Percentiles rank a stretch among this genome's conserved stretches.
Conservation (phyloP, 2,888 invertebrate species). For the Hartigia nigra region DNA sequence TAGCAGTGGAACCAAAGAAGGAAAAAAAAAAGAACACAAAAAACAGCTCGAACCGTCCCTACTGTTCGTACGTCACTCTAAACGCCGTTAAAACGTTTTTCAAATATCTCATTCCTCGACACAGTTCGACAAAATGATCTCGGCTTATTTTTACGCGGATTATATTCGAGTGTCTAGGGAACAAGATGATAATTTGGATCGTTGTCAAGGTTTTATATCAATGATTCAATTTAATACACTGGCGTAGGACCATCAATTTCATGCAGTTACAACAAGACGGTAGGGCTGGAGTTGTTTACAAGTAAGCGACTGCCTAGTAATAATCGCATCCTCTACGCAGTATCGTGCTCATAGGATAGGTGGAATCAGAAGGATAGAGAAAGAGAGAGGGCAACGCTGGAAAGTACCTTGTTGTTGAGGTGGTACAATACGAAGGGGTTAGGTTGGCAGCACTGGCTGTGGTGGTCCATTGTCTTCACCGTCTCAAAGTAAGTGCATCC, state of each 20-base stretch:
- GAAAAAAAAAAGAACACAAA: background rate
- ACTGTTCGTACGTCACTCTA: background rate
- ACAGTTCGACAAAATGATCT: background rate
- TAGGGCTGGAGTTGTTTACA: constrained; percentile 20
- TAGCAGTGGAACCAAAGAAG: background rate
- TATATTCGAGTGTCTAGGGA: background rate
- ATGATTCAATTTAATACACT: background rate
- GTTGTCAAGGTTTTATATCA: no score
- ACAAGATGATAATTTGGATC: background rate
- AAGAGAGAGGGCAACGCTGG: background rate
- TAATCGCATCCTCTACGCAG: constrained; percentile 16
- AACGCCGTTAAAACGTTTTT: background rate
- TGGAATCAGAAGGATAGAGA: background rate
- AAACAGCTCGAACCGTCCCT: background rate
- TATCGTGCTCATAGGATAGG: background rate
- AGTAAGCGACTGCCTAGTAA: constrained; percentile 17
- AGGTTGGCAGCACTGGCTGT: background rate
- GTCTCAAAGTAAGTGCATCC: constrained; percentile 20
- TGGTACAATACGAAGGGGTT: background rate
- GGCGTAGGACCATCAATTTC: constrained; percentile 14
- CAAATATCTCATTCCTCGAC: background rate
- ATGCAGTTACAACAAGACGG: constrained; percentile 15
- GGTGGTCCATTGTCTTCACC: constrained; percentile 7
- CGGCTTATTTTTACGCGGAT: background rate
- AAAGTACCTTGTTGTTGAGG: background rate